Percentiles rank a stretch among this genome's conserved stretches.
These are phyloP conservation scores for Zosterops hypoxanthus DNA, from an alignment of 2,113 vertebrate species.

Conservation along the genomic window DNA sequence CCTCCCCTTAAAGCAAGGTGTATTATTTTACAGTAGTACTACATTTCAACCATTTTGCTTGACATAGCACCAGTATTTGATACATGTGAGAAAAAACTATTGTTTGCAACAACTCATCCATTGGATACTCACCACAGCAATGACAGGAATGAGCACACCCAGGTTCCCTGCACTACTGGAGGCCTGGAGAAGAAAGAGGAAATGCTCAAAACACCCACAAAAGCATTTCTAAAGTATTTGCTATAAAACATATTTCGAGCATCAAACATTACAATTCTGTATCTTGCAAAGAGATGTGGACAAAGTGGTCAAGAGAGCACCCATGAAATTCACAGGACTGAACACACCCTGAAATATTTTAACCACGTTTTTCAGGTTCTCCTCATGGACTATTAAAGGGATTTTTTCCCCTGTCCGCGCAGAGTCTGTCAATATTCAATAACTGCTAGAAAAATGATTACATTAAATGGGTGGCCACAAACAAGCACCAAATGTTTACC, in stretches of 20 bases:
- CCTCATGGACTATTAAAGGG: not conserved
- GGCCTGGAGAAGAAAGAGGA: slow-evolving; percentile 76
- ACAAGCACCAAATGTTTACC: not conserved
- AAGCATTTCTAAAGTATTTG: not conserved
- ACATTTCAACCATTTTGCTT: not conserved
- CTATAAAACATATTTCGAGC: not conserved
- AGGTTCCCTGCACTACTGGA: slow-evolving; percentile 97
- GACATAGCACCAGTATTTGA: not conserved
- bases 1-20: not conserved
- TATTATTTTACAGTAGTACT: not conserved
- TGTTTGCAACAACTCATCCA: not conserved
- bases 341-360: not conserved
- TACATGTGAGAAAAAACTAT: not conserved
- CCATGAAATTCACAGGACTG: not conserved
- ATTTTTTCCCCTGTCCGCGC: not conserved
- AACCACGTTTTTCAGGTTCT: not conserved
- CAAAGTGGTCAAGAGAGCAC: not conserved
- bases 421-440: not conserved
- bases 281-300: not conserved
- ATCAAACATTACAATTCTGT: not conserved
- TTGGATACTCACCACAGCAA: slow-evolving; percentile 90
- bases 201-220: not conserved
- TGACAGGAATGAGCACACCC: slow-evolving; percentile 95
- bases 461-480: not conserved
- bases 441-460: not conserved